A percentile compares a stretch with the other conserved stretches of the same genome.
Conservation (phyloP, 2,797 vertebrate genomes). For the Mastacembelus armatus region DNA sequence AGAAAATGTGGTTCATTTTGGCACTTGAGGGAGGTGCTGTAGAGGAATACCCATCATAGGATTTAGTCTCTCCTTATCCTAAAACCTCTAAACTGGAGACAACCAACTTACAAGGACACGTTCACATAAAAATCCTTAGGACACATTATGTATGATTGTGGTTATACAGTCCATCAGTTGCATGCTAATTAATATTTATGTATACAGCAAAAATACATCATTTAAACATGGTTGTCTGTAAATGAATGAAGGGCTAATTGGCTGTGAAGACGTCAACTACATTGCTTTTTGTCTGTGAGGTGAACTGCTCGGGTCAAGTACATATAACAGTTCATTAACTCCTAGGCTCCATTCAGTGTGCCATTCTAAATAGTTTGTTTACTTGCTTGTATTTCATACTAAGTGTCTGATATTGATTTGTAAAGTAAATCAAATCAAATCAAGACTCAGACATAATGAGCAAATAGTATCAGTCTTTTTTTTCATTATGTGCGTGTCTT, state of each 20-base stretch:
- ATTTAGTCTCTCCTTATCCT: conserved; percentile 7
- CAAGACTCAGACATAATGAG: conserved; percentile 2
- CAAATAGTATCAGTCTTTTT: not conserved
- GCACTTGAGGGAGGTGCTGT: conserved; percentile 18
- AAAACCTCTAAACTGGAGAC: conserved; percentile 31
- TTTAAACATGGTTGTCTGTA: conserved; percentile 4
- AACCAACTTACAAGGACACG: conserved; percentile 13
- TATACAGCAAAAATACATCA: not conserved
- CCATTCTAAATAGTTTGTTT: conserved; percentile 49
- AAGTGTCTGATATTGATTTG: conserved; percentile 41
- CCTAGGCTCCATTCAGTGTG: conserved; percentile 8
- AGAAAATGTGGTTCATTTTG: conserved; percentile 40
- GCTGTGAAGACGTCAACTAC: conserved; percentile 6
- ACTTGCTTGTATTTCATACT: conserved; percentile 26
- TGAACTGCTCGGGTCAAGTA: conserved; percentile 22
- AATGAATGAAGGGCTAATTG: conserved; percentile 21
- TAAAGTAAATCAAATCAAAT: conserved; percentile 7
- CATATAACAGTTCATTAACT: conserved; percentile 51
- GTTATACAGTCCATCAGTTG: not conserved
- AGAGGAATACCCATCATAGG: conserved; percentile 7
- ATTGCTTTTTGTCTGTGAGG: conserved; percentile 37
- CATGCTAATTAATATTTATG: not conserved
- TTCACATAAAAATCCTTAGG: not conserved
- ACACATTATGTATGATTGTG: not conserved
- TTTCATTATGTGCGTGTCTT: not conserved